Evolutionary conservation across 2,113 vertebrate species (phyloP), one percentile per base, ranked within the genome.

Genomic region (Naja naja): DNA sequence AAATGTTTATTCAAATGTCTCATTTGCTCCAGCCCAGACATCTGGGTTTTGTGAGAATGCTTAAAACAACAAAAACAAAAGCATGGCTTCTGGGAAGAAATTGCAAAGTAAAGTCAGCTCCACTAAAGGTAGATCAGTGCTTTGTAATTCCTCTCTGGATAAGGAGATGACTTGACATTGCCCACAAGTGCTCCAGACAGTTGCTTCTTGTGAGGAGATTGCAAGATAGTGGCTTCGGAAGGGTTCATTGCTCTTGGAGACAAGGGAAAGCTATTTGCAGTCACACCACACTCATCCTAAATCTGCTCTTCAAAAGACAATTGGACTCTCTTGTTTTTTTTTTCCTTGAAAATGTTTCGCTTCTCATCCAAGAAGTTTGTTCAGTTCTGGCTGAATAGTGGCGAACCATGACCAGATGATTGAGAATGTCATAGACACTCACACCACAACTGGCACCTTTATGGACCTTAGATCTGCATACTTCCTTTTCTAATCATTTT

Each of bases 51-150:
- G 27, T 91, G 86, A 56, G 14, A 47, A 88, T 10, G 54, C 49
- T 74, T 69, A 45, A 91, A 39, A 39, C 64, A 92, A 64, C 47
- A 89, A 74, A 88, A 92, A 64, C 47, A 89, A 92, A 54, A n/a
- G 52, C n/a, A 39, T 27, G 2, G 25, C 85, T 74, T 74, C 14
- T 6, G 64, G 60, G 5, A 74, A 34, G 64, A 74, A 74, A 69
- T 69, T n/a, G 64, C 64, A 69, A 69, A 60, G 23, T 60, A 27
- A 27, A 64, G 11, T 30, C 60, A 64, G 60, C 8, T n/a, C 27
- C 60, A n/a, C 27, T 30, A 64, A 30, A 64, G 27, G 27, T 64
- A n/a, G 60, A 64, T n/a, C 30, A 9, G 60, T 4, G 4, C 27
- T 64, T n/a, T 64, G 27, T 74, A 74, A 74, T 74, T 74, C n/a